A percentile compares a stretch with the other conserved stretches of the same genome.
phyloP scores from a whole-genome alignment of 2,113 vertebrate genomes.

The Patagioenas fasciata region DNA sequence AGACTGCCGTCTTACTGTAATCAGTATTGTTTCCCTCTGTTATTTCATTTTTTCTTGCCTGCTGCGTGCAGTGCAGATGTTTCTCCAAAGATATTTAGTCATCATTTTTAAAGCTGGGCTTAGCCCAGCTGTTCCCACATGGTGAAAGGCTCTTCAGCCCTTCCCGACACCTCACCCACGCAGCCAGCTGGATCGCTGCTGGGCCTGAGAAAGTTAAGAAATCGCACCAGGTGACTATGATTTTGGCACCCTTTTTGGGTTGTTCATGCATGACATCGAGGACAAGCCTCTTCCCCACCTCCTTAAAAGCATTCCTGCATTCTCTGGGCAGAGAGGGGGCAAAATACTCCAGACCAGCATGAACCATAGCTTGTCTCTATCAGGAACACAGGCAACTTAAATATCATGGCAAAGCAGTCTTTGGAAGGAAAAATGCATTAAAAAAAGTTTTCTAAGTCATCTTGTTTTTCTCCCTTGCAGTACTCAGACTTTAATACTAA shows the following conservation, averaged over 20 bases:
- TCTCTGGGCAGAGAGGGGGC: background rate
- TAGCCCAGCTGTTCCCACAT: background rate
- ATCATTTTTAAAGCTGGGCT: background rate
- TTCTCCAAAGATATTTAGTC: background rate
- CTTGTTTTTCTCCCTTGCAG: background rate
- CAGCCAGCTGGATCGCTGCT: background rate
- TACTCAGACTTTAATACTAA: background rate
- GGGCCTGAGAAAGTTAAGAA: background rate
- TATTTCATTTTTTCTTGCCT: background rate
- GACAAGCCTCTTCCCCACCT: background rate
- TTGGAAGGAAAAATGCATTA: background rate
- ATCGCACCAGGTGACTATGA: background rate
- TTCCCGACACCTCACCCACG: background rate
- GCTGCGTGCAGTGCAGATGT: background rate
- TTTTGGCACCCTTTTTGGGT: background rate
- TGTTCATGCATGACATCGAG: background rate
- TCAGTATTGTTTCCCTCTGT: background rate
- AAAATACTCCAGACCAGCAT: background rate
- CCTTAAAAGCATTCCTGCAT: background rate
- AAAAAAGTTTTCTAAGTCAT: background rate
- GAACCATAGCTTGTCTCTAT: background rate
- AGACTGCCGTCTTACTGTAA: background rate
- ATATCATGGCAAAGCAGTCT: background rate
- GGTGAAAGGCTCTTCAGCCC: background rate
- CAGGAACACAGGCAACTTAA: background rate